Evolutionary conservation across 2,888 invertebrate genomes (phyloP), one percentile per base, ranked within the genome.

Genomic region (Marronus borbonicus): DNA sequence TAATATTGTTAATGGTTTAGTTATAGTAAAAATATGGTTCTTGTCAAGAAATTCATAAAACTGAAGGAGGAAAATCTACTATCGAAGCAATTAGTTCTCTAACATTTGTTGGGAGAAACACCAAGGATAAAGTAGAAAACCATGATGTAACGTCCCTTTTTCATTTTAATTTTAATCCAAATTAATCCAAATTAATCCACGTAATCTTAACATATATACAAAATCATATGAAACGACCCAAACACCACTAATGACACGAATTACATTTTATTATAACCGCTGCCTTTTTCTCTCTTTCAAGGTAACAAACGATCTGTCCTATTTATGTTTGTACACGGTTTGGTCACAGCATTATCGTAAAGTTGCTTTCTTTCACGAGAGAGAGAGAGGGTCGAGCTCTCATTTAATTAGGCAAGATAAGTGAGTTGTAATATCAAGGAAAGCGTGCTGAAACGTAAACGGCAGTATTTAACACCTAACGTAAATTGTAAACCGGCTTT

Each of bases 401-500:
- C 72, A 74, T 74, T 74, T 74, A 74, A 74, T 74, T 74, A 74
- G 72, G 58, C 44, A 58, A 60, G 72, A 74, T 74, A 74, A 74
- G 72, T 74, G 72, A 76, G 76, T 62, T 62, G 72, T 74, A 74
- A 74, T 74, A 74, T 64, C 72, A 28, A 65, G 65, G 39, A 76
- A 58, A 74, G 72, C 72, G 72, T 74, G 72, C 72, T 74, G 72
- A 74, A 74, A 74, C 60, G 72, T 60, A 74, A 74, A 74, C 72
- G 72, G 62, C 72, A 74, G 44, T 74, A 74, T 74, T 74, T 74
- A 74, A 60, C 72, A 74, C 72, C 72, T 74, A 74, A 74, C 72
- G 72, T 74, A 74, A 74, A 74, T 60, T 60, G 72, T 74, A 74
- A 74, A 74, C 72, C 72, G 72, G 72, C 72, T 74, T 60, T 74